Evolutionary conservation across 2,113 vertebrate genomes (phyloP).

Genomic region (Argyrosomus japonicus): DNA sequence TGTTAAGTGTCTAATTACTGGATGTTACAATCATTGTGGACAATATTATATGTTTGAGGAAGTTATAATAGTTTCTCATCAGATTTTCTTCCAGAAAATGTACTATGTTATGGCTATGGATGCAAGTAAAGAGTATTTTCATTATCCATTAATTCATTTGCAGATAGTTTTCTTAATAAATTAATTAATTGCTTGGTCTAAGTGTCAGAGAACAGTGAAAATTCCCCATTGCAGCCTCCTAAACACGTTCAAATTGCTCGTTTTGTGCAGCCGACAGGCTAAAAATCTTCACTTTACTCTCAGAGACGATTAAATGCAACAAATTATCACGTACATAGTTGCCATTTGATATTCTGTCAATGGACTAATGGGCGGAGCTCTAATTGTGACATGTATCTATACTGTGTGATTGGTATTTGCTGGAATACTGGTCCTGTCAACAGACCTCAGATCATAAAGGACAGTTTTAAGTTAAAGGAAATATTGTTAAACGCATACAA

Average conservation of each 20-base stretch:
- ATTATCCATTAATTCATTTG: neutral
- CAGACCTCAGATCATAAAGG: too few species aligned
- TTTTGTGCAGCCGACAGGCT: neutral
- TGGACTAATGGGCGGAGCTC: neutral
- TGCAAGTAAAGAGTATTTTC: too few species aligned
- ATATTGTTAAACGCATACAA: neutral
- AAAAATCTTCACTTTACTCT: neutral
- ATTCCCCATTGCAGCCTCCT: too few species aligned
- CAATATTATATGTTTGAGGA: neutral
- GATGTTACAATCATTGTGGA: too few species aligned
- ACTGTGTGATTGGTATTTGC: neutral
- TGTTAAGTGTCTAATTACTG: too few species aligned
- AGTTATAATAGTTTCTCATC: too few species aligned
- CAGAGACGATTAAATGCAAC: neutral
- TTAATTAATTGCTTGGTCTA: neutral
- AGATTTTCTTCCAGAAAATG: neutral
- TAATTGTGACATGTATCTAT: neutral
- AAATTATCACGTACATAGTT: neutral
- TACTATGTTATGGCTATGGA: neutral
- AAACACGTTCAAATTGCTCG: neutral
- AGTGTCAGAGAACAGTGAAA: neutral
- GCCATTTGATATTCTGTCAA: neutral
- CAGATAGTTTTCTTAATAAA: neutral
- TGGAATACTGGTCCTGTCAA: neutral
- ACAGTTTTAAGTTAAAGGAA: neutral